Evolutionary conservation across 1,140 invertebrate genomes (phyloP).

Genomic region (Diachasma alloeum): DNA sequence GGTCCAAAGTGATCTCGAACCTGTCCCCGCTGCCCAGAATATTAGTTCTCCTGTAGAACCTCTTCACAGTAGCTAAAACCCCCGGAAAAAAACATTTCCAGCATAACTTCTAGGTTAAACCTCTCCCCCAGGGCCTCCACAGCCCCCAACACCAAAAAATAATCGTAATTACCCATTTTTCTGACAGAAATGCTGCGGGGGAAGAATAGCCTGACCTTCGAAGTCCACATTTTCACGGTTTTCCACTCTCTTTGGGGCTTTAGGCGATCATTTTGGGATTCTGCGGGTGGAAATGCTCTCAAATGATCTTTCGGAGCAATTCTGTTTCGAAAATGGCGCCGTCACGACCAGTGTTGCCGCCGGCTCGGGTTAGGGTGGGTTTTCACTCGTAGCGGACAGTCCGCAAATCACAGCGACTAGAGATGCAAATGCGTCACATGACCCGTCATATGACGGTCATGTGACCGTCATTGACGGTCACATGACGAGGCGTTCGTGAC

Average conservation of each 20-base stretch:
- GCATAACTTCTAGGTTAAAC: not conserved
- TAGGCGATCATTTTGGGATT: not conserved
- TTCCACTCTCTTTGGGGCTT: not conserved
- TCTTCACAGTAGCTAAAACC: constrained; percentile 65
- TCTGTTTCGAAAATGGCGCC: not conserved
- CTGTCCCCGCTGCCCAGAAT: constrained; percentile 70
- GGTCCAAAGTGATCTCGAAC: constrained; percentile 82
- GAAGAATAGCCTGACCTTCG: not conserved
- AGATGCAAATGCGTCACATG: too few relatives aligned
- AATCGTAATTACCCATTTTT: constrained; percentile 1
- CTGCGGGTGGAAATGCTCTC: not conserved
- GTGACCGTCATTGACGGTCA: too few relatives aligned
- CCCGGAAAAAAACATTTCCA: not conserved
- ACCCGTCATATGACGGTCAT: too few relatives aligned
- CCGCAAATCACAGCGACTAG: too few relatives aligned
- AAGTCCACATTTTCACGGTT: not conserved
- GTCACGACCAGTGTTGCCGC: not conserved
- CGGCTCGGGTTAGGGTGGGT: too few relatives aligned
- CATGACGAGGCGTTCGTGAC: too few relatives aligned
- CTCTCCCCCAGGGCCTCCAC: not conserved
- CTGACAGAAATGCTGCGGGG: not conserved
- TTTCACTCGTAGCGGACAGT: too few relatives aligned
- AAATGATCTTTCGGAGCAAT: not conserved
- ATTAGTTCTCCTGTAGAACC: constrained; percentile 77
- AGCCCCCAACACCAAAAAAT: not conserved